phyloP scores from a whole-genome alignment of 30 jellyfish, hydroid and myxozoan genomes.

The Aurelia aurita region DNA sequence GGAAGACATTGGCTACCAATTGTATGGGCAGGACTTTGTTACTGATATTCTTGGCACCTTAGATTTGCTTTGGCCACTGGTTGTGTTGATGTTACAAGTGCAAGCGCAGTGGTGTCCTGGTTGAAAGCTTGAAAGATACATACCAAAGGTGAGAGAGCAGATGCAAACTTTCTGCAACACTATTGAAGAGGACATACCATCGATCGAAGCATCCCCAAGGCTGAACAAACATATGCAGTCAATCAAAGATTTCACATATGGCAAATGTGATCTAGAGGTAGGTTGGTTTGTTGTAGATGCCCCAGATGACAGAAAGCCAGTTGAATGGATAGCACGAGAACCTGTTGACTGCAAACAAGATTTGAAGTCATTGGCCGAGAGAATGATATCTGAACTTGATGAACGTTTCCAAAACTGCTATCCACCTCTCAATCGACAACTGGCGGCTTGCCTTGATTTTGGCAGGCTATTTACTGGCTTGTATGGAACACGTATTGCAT shows the following conservation, averaged over 20 bases:
- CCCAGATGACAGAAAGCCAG: constrained; percentile 10
- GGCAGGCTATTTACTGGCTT: constrained; percentile 16
- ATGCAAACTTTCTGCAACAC: background rate
- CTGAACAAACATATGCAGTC: background rate
- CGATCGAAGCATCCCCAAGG: background rate
- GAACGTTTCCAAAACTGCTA: constrained; percentile 22
- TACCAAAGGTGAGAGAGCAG: constrained; percentile 16
- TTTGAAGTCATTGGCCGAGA: constrained; percentile 1
- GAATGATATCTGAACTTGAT: constrained; percentile 20
- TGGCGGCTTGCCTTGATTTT: constrained; percentile 18
- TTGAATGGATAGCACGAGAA: constrained; percentile 53
- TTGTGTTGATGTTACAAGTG: constrained; percentile 16
- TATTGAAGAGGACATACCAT: background rate
- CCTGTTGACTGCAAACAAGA: constrained; percentile 28
- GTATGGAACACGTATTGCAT: background rate
- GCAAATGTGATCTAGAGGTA: constrained; percentile 31
- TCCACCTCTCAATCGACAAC: constrained; percentile 19
- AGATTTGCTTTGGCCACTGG: constrained; percentile 53
- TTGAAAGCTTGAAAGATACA: constrained; percentile 21
- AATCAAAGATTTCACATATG: constrained; percentile 12
- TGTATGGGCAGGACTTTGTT: constrained; percentile 50
- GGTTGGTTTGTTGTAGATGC: constrained; percentile 33
- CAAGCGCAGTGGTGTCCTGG: constrained; percentile 73
- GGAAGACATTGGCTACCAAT: constrained; percentile 18
- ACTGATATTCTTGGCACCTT: constrained; percentile 30